These are phyloP conservation scores for Polypterus bichir DNA, from an alignment of 2,113 vertebrate genomes.

Conservation along the genomic window DNA sequence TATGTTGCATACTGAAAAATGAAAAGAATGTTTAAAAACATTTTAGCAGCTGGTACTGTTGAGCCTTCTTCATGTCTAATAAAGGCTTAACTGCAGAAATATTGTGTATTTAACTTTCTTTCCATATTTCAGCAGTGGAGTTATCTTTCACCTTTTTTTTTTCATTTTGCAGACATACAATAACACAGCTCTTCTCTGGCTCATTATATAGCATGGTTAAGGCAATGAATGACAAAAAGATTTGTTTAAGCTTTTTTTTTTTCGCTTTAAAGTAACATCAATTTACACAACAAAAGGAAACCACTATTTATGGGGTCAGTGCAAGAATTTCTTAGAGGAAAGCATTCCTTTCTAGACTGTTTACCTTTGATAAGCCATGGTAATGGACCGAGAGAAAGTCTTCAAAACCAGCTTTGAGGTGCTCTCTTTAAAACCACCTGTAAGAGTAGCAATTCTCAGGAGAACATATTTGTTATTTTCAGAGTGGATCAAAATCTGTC, in stretches of 20 bases:
- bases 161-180: no score
- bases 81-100: no score
- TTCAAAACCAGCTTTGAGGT: slow-evolving; percentile 44
- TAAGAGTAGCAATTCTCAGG: background rate
- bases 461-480: background rate
- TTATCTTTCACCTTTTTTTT: no score
- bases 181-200: no score
- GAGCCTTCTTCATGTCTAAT: no score
- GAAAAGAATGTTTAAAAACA: no score
- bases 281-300: slow-evolving; percentile 69
- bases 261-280: slow-evolving; percentile 60
- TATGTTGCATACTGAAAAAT: no score
- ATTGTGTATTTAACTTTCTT: no score
- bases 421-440: no score
- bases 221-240: background rate
- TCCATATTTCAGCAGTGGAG: no score
- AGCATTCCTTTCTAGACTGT: slow-evolving; percentile 50
- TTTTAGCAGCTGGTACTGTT: no score
- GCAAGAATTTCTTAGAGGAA: slow-evolving; percentile 56
- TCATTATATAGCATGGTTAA: no score
- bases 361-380: slow-evolving; percentile 52
- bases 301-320: slow-evolving; percentile 61
- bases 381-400: slow-evolving; percentile 39
- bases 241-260: slow-evolving; percentile 33
- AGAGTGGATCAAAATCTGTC: background rate